phyloP scores from a whole-genome alignment of 2,888 invertebrate genomes.

The Drosophila lacicola region DNA sequence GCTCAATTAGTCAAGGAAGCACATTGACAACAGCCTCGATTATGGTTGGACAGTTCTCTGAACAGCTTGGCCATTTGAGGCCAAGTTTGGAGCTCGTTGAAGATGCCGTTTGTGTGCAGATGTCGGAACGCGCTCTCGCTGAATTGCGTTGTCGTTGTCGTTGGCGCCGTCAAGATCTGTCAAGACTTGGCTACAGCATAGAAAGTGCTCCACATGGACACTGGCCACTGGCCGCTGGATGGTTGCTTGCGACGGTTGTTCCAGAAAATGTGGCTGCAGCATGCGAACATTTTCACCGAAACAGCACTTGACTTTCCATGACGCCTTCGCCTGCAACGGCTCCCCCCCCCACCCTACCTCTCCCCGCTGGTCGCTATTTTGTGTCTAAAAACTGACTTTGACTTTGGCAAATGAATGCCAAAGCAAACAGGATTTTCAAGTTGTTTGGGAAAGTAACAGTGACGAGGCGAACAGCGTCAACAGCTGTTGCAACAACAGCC shows the following conservation, averaged over 20 bases:
- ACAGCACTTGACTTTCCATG: conserved; percentile 56
- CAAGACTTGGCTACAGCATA: conserved; percentile 22
- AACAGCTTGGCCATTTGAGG: conserved; percentile 17
- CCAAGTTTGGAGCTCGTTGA: conserved; percentile 5
- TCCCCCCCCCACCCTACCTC: fast-evolving
- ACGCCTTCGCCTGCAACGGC: conserved; percentile 19
- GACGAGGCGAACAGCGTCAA: conserved; percentile 39
- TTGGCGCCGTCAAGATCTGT: conserved; percentile 20
- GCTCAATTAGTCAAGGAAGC: no score
- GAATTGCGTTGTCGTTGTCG: conserved; percentile 5
- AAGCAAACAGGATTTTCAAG: conserved; percentile 68
- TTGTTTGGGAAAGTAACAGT: conserved; percentile 67
- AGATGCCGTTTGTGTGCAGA: background rate
- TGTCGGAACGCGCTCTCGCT: conserved; percentile 27
- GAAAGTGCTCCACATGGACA: conserved; percentile 47
- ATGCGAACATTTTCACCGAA: conserved; percentile 41
- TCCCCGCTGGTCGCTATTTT: background rate
- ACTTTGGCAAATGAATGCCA: conserved; percentile 62
- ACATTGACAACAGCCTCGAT: no score
- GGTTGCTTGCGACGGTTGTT: conserved; percentile 31
- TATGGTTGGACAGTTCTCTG: background rate
- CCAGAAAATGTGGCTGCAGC: conserved; percentile 29
- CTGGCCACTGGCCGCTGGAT: background rate
- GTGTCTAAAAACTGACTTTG: conserved; percentile 35
- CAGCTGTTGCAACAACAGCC: conserved; percentile 44